phyloP scores from a whole-genome alignment of 2,797 vertebrate genomes.

The Tympanoctomys barrerae region DNA sequence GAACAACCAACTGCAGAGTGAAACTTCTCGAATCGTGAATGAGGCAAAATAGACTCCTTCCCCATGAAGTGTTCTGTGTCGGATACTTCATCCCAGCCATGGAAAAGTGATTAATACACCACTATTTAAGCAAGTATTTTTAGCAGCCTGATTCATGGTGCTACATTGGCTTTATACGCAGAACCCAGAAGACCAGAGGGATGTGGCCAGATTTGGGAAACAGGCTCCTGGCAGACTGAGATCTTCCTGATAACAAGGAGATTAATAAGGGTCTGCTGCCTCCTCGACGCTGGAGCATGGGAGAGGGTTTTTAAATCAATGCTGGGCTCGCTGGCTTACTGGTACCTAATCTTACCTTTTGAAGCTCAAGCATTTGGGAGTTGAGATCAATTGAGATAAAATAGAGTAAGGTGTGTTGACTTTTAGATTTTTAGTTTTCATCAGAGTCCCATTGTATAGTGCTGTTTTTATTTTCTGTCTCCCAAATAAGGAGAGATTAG shows the following conservation, averaged over 20 bases:
- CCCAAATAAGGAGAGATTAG: constrained; percentile 6
- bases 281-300: constrained; percentile 75
- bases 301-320: constrained; percentile 86
- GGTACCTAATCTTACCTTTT: constrained; percentile 85
- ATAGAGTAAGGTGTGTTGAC: constrained; percentile 80
- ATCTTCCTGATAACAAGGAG: constrained; percentile 85
- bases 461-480: constrained; percentile 77
- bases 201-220: constrained; percentile 81
- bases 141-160: constrained; percentile 55
- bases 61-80: background rate
- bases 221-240: constrained; percentile 81
- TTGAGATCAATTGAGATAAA: constrained; percentile 81
- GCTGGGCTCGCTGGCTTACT: constrained; percentile 84
- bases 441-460: constrained; percentile 73
- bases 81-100: background rate
- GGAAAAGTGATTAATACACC: background rate
- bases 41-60: background rate
- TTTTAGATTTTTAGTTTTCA: constrained; percentile 77
- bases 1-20: background rate
- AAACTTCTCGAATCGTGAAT: background rate
- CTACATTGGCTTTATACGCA: constrained; percentile 59
- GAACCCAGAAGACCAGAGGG: constrained; percentile 69
- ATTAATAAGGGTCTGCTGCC: constrained; percentile 85
- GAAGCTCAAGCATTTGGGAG: constrained; percentile 84
- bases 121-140: background rate